Percentiles rank a stretch among this genome's conserved stretches.
These are phyloP conservation scores for Zaprionus tsacasi DNA, from an alignment of 1,140 invertebrate genomes.

Conservation along the genomic window DNA sequence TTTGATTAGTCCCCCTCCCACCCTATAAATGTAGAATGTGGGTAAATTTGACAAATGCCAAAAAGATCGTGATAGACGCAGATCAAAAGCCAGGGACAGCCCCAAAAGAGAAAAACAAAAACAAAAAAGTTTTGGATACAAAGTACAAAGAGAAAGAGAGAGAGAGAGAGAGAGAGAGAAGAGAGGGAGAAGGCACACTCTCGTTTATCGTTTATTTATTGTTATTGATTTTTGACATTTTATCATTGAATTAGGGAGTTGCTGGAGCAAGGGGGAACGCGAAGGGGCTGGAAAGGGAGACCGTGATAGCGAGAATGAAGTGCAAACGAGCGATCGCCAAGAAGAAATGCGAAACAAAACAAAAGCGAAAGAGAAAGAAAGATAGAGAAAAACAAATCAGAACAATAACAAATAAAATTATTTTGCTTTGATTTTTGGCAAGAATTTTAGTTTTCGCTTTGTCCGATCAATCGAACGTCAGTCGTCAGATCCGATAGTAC, in stretches of 20 bases:
- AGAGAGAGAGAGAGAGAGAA: not conserved
- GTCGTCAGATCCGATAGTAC: conserved; percentile 21
- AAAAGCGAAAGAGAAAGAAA: conserved; percentile 12
- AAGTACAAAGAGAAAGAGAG: conserved; percentile 51
- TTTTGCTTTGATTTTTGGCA: conserved; percentile 29
- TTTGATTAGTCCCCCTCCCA: conserved; percentile 57
- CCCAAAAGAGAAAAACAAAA: conserved; percentile 12
- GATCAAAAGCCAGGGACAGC: conserved; percentile 41
- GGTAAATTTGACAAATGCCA: conserved; percentile 34
- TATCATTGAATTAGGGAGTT: conserved; percentile 76
- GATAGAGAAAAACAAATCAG: conserved; percentile 18
- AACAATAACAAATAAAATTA: conserved; percentile 13
- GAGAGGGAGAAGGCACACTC: conserved; percentile 42
- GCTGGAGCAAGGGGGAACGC: not conserved
- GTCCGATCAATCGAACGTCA: conserved; percentile 27
- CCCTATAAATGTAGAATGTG: conserved; percentile 24
- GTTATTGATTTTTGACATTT: conserved; percentile 82
- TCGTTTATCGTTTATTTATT: conserved; percentile 82
- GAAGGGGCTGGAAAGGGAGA: not conserved
- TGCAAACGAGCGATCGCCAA: conserved; percentile 22
- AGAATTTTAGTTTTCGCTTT: conserved; percentile 48
- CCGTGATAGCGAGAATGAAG: not conserved
- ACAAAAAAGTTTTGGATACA: conserved; percentile 54
- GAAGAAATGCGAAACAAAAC: conserved; percentile 47
- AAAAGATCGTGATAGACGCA: conserved; percentile 42